Evolutionary conservation across 2,888 invertebrate genomes (phyloP).

Genomic region (Zaprionus bogoriensis): DNA sequence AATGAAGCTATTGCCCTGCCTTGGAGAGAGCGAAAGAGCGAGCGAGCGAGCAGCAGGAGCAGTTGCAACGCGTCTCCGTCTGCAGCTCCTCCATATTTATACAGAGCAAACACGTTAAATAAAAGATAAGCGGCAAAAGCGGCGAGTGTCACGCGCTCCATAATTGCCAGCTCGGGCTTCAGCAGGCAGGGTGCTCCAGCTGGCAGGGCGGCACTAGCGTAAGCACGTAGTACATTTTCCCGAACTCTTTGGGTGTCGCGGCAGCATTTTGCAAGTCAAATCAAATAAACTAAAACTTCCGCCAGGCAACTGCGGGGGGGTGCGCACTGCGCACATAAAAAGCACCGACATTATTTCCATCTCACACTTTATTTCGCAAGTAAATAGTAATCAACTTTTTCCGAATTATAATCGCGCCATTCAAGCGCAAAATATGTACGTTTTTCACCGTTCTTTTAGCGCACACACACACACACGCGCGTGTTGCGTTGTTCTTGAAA

Average conservation of each 20-base stretch:
- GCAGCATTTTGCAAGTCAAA: slow-evolving; percentile 56
- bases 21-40: slow-evolving; percentile 1
- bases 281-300: slow-evolving; percentile 60
- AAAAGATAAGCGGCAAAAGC: slow-evolving; percentile 69
- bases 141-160: slow-evolving; percentile 68
- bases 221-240: not conserved
- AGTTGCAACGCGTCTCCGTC: slow-evolving; percentile 9
- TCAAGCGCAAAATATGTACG: no score
- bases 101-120: slow-evolving; percentile 76
- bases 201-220: not conserved
- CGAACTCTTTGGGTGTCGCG: slow-evolving; percentile 34
- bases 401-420: not conserved
- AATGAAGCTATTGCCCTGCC: slow-evolving; percentile 72
- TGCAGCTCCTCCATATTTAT: slow-evolving; percentile 67
- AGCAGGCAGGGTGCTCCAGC: not conserved
- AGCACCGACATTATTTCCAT: slow-evolving; percentile 11
- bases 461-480: no score
- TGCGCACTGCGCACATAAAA: slow-evolving; percentile 7
- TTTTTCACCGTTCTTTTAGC: no score
- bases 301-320: slow-evolving; percentile 4
- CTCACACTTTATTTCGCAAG: slow-evolving; percentile 5
- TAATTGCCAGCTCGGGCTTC: slow-evolving; percentile 44
- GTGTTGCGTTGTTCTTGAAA: not conserved
- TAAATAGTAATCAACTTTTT: not conserved
- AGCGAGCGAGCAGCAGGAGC: slow-evolving; percentile 1